Evolutionary conservation across 2,888 invertebrate genomes (phyloP).

Genomic region (Sphaerophoria taeniata): DNA sequence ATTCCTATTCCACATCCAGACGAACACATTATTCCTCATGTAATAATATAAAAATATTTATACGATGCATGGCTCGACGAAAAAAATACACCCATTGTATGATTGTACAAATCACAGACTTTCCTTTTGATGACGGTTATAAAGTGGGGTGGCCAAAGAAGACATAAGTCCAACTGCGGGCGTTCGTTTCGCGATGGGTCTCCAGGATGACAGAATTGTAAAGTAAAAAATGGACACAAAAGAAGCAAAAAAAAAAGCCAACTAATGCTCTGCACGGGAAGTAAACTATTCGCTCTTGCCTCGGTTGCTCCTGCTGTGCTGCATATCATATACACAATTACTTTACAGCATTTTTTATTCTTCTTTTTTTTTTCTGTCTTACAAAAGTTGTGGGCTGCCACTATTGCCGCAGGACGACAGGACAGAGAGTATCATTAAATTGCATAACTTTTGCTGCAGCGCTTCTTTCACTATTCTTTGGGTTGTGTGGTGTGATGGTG

Average conservation of each 20-base stretch:
- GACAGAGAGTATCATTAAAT: conserved; percentile 64
- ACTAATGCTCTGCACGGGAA: conserved; percentile 62
- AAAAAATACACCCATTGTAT: conserved; percentile 64
- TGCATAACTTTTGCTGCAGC: conserved; percentile 67
- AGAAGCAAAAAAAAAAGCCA: conserved; percentile 45
- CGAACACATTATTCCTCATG: not conserved
- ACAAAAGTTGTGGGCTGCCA: conserved; percentile 45
- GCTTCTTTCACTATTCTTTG: conserved; percentile 35
- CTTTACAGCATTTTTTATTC: conserved; percentile 47
- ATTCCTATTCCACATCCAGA: not conserved
- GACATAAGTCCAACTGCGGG: too few species aligned
- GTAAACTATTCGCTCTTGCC: conserved; percentile 58
- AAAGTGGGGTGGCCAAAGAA: not conserved
- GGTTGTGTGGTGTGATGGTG: not conserved
- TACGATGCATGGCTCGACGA: conserved; percentile 44
- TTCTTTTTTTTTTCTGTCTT: too few species aligned
- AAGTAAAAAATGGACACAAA: conserved; percentile 9
- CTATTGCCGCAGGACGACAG: conserved; percentile 55
- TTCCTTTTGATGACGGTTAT: conserved; percentile 37
- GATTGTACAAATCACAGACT: conserved; percentile 71
- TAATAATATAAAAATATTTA: not conserved
- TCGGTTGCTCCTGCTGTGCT: conserved; percentile 2
- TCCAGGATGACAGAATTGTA: not conserved
- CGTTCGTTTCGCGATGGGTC: too few species aligned
- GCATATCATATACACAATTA: conserved; percentile 62